phyloP scores from a whole-genome alignment of 2,113 vertebrate species.

The Dasyurus viverrinus region DNA sequence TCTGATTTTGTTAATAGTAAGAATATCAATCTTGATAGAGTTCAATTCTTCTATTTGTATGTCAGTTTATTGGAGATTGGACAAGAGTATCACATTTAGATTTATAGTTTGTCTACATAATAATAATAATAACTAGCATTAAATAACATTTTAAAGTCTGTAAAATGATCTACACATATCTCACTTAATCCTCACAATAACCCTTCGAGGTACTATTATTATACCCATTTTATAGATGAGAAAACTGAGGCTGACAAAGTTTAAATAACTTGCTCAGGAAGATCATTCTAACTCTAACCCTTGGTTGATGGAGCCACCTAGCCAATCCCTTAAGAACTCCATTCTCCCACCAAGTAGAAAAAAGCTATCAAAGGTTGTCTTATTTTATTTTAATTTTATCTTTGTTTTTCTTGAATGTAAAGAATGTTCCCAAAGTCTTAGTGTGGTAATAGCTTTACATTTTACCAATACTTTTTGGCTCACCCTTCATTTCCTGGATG shows the following conservation, averaged over 20 bases:
- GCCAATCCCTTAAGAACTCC: neutral
- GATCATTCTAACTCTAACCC: neutral
- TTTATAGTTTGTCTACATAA: neutral
- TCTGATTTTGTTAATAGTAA: neutral
- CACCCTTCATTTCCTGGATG: neutral
- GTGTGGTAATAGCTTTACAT: neutral
- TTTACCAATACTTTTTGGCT: neutral
- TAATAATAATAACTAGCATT: neutral
- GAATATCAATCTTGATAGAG: neutral
- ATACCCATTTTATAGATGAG: neutral
- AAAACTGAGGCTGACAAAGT: neutral
- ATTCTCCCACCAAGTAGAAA: neutral
- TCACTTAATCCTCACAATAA: neutral
- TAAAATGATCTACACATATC: neutral
- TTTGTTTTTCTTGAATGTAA: neutral
- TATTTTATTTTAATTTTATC: neutral
- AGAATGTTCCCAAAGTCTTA: neutral
- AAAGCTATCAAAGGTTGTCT: neutral
- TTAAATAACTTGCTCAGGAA: neutral
- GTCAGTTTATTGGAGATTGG: neutral
- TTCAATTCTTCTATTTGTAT: neutral
- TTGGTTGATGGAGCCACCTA: neutral
- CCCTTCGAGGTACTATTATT: neutral
- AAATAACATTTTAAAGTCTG: neutral
- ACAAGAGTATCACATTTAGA: neutral